These are phyloP conservation scores for Gryllus bimaculatus DNA, from an alignment of 1,140 invertebrate species.

Conservation along the genomic window DNA sequence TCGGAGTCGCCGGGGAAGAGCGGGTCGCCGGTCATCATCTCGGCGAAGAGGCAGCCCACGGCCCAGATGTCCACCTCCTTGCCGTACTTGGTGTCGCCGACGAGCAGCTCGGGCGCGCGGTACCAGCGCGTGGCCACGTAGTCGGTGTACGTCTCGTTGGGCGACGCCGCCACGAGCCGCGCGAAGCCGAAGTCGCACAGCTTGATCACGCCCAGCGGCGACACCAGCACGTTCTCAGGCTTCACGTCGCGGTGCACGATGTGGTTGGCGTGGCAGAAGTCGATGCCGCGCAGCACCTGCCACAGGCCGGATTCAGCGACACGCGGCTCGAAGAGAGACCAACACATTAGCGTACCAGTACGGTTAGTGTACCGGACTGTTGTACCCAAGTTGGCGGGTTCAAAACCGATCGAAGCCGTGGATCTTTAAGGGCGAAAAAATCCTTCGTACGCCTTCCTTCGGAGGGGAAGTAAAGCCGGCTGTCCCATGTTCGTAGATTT, in stretches of 20 bases:
- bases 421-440: too few relatives aligned
- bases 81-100: constrained; percentile 58
- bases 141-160: constrained; percentile 64
- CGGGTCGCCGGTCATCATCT: constrained; percentile 75
- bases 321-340: too few relatives aligned
- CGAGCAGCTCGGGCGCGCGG: constrained; percentile 71
- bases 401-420: too few relatives aligned
- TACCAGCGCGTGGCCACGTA: constrained; percentile 83
- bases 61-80: constrained; percentile 83
- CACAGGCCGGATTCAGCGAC: constrained; percentile 62
- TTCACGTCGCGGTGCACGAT: constrained; percentile 87
- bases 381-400: too few relatives aligned
- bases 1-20: constrained; percentile 84
- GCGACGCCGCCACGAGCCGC: constrained; percentile 48
- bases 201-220: constrained; percentile 69
- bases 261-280: constrained; percentile 78
- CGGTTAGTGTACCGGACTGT: too few relatives aligned
- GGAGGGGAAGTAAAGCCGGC: too few relatives aligned
- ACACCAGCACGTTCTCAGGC: constrained; percentile 83
- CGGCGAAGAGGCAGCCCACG: constrained; percentile 73
- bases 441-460: too few relatives aligned
- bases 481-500: too few relatives aligned
- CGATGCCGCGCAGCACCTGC: constrained; percentile 72
- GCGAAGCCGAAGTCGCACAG: constrained; percentile 86
- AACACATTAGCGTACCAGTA: too few relatives aligned